Base-by-base conservation (phyloP, 92 coral and sea anemone species). In the Phymanthus crucifer region DNA sequence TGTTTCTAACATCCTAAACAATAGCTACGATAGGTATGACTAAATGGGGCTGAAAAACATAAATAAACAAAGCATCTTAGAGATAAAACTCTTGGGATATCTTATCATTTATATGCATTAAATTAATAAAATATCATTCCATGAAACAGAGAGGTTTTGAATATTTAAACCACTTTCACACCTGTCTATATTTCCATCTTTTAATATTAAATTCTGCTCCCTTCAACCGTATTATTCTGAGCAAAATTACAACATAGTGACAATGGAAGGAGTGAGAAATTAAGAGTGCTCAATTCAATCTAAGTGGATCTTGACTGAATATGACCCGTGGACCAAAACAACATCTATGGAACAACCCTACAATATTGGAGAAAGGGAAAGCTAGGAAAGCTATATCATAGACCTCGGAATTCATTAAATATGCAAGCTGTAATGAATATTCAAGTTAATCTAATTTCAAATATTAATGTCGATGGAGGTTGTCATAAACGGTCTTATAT, bases 361-460 rank as follows among this genome's bases (percentile, higher is more conserved):
- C 32, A 21, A 21, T 24, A 5, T 54, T 4, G 27, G 5, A 21
- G n/a, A 21, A 76, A 27, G 23, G 43, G n/a, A 65, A 75, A 32
- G 47, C 24, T 54, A 24, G 26, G n/a, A n/a, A n/a, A n/a, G n/a
- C n/a, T n/a, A n/a, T n/a, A n/a, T n/a, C n/a, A 57, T 21, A 47
- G 75, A 40, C 27, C 56, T 38, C 40, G 75, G 75, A 40, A 71
- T 71, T 71, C 50, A 46, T 32, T 75, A 33, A 56, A n/a, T 75
- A 66, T 31, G 24, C 19, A 29, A 74, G 32, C 50, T 56, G 68
- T 34, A 33, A 57, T 57, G 66, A 52, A 57, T 35, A 57, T 35
- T 75, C 68, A 38, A 31, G 21, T 46, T 75, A 75, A 75, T 57
- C 43, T 65, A 75, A 56, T 75, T 75, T 75, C 57, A 57, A 77